Percentiles rank a stretch among this genome's conserved stretches.
These are phyloP conservation scores for Bucco capensis DNA, from an alignment of 2,113 vertebrate species.

Conservation along the genomic window DNA sequence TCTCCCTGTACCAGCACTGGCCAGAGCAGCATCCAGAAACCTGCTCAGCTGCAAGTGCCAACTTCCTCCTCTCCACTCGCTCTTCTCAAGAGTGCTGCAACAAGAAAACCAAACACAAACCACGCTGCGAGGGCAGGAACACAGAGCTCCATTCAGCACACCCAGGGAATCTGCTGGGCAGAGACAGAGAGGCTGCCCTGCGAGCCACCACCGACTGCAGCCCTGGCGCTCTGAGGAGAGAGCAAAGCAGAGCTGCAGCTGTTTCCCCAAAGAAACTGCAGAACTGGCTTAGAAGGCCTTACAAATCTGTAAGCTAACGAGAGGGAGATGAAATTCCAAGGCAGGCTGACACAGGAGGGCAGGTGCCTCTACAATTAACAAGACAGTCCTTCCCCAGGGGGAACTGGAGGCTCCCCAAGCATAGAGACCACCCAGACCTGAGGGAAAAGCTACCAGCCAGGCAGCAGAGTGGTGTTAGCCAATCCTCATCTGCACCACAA, in stretches of 20 bases:
- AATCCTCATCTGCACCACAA: background rate
- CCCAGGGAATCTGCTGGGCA: background rate
- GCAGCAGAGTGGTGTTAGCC: background rate
- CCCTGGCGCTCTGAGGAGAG: background rate
- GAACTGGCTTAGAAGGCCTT: background rate
- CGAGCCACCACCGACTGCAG: background rate
- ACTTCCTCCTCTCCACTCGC: background rate
- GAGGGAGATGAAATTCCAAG: background rate
- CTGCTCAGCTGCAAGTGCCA: background rate
- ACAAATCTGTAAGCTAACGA: background rate
- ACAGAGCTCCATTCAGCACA: background rate
- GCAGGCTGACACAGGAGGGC: background rate
- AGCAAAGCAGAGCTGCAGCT: background rate
- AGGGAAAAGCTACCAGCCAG: background rate
- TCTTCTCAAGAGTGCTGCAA: background rate
- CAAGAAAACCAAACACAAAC: background rate
- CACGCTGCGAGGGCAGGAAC: background rate
- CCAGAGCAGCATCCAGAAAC: background rate
- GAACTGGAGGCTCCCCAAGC: background rate
- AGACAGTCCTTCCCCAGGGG: rapidly evolving
- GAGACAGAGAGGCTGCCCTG: background rate
- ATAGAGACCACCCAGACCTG: rapidly evolving
- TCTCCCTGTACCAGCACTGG: background rate
- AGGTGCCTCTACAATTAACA: background rate
- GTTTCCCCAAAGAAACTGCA: background rate